Evolutionary conservation across 2,797 vertebrate species (phyloP).

Genomic region (Pantherophis vulpinus): DNA sequence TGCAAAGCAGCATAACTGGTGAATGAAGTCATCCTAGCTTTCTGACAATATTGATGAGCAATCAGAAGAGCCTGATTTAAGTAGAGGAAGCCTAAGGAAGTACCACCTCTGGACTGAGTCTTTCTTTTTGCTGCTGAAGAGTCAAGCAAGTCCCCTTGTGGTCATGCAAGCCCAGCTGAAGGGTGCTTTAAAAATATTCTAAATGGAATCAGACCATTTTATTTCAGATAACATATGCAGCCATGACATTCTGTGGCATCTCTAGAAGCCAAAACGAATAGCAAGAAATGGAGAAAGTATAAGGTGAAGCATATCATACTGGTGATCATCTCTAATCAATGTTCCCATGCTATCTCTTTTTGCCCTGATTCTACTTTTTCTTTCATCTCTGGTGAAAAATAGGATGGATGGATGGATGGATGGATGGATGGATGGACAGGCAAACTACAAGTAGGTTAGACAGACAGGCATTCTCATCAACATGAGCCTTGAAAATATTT

Average conservation of each 20-base stretch:
- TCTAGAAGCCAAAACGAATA: background rate
- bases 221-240: background rate
- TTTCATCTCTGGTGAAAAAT: background rate
- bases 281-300: background rate
- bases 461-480: background rate
- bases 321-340: background rate
- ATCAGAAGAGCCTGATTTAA: slow-evolving; percentile 35
- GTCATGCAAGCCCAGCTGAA: slow-evolving; percentile 36
- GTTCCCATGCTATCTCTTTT: background rate
- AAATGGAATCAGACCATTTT: slow-evolving; percentile 15
- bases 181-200: background rate
- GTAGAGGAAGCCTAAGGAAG: slow-evolving; percentile 13
- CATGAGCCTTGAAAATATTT: background rate
- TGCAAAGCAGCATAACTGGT: slow-evolving; percentile 42
- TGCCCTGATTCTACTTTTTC: background rate
- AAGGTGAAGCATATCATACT: background rate
- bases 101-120: slow-evolving; percentile 15
- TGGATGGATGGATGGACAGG: too few species aligned
- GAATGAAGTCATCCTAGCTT: slow-evolving; percentile 52
- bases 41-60: background rate
- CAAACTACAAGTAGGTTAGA: background rate
- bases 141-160: slow-evolving; percentile 47
- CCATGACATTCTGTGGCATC: background rate
- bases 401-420: background rate
- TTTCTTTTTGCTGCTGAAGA: slow-evolving; percentile 52